A percentile compares a stretch with the other conserved stretches of the same genome.
phyloP scores from a whole-genome alignment of 1,140 invertebrate species.

The Drosophila teissieri region DNA sequence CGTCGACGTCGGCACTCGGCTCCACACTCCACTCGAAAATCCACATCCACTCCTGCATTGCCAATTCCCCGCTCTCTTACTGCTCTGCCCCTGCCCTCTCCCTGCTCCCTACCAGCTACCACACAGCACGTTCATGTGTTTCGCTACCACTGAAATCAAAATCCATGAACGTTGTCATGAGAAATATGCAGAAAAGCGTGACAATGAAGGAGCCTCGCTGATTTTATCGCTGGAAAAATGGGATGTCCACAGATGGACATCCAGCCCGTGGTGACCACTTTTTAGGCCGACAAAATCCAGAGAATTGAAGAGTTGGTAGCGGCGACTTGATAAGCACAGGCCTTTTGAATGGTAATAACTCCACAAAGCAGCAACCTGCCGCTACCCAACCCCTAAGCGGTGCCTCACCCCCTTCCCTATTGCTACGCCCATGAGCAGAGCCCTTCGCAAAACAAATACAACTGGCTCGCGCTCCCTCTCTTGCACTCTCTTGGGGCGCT shows the following conservation, averaged over 20 bases:
- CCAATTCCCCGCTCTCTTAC: slow-evolving; percentile 7
- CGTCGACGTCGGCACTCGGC: slow-evolving; percentile 6
- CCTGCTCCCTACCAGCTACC: too few species aligned
- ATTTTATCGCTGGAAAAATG: too few species aligned
- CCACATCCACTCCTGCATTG: slow-evolving; percentile 49
- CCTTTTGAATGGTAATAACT: slow-evolving; percentile 1
- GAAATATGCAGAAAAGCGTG: too few species aligned
- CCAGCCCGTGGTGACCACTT: background rate
- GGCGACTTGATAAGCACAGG: background rate
- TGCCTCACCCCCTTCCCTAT: background rate
- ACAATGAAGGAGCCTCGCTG: too few species aligned
- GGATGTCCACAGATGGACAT: too few species aligned
- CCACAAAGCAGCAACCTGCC: slow-evolving; percentile 1
- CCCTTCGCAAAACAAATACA: slow-evolving; percentile 63
- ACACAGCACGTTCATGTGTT: background rate
- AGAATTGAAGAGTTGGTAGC: background rate
- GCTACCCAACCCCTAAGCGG: background rate
- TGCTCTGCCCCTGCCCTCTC: background rate
- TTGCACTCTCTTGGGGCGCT: slow-evolving; percentile 9
- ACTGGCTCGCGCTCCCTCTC: slow-evolving; percentile 47
- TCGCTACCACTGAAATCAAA: background rate
- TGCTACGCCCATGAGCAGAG: slow-evolving; percentile 25
- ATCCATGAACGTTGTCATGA: background rate
- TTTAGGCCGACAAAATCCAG: background rate
- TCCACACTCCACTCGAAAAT: slow-evolving; percentile 33